Conservation (phyloP, 2,113 vertebrate genomes). For the Anhinga rufa region DNA sequence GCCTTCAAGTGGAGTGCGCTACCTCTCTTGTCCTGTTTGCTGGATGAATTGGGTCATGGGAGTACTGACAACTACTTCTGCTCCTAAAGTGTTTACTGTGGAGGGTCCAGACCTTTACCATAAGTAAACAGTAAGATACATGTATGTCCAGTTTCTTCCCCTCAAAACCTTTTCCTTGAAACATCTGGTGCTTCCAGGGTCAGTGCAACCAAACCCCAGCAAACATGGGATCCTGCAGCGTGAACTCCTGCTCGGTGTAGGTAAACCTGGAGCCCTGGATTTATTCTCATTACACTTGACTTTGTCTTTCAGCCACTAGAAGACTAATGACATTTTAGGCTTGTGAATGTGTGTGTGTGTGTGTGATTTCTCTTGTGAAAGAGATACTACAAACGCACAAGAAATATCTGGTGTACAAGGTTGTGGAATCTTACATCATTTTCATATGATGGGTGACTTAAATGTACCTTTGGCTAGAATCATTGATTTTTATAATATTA, state of each 20-base stretch:
- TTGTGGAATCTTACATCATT: background rate
- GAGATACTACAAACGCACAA: background rate
- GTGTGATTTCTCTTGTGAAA: background rate
- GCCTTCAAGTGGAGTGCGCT: fast-evolving
- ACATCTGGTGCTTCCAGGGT: background rate
- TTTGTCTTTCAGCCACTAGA: background rate
- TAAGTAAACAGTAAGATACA: background rate
- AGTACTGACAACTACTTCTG: background rate
- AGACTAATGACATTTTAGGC: background rate
- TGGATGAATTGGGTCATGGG: background rate
- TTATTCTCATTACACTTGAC: background rate
- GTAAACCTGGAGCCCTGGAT: background rate
- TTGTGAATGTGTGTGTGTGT: background rate
- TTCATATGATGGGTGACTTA: background rate
- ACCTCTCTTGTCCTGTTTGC: background rate
- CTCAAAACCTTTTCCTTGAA: background rate
- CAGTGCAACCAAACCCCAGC: background rate
- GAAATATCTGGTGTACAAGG: background rate
- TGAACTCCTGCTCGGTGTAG: fast-evolving
- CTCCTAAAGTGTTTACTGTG: background rate
- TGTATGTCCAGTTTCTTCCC: background rate
- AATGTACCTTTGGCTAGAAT: background rate
- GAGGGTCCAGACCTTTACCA: background rate
- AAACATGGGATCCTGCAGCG: background rate
- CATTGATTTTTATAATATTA: background rate